A percentile compares a stretch with the other conserved stretches of the same genome.
Conservation (phyloP, 2,113 vertebrate genomes). For the Dasypus novemcinctus region DNA sequence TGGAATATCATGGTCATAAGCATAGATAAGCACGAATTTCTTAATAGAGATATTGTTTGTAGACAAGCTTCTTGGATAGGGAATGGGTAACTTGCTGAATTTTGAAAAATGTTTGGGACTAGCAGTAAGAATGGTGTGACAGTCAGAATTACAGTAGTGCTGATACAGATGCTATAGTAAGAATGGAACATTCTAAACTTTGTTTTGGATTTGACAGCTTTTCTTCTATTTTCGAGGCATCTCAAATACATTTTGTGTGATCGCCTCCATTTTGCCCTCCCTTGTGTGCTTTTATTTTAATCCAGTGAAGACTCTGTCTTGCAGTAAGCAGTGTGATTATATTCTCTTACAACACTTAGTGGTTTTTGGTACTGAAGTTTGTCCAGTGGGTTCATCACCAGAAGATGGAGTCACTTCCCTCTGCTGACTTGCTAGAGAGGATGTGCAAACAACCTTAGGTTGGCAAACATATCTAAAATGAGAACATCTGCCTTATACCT, state of each 20-base stretch:
- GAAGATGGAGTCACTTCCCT: not conserved
- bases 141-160: not conserved
- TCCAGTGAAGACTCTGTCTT: not conserved
- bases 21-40: not conserved
- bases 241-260: slow-evolving; percentile 27
- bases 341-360: slow-evolving; percentile 13
- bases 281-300: slow-evolving; percentile 49
- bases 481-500: not conserved
- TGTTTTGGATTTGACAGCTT: slow-evolving; percentile 16
- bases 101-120: slow-evolving; percentile 40
- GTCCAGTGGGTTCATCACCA: slow-evolving; percentile 34
- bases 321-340: slow-evolving; percentile 31
- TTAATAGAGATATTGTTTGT: not conserved
- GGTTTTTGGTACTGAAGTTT: slow-evolving; percentile 49
- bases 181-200: not conserved
- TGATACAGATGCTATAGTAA: not conserved
- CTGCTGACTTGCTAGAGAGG: not conserved
- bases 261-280: slow-evolving; percentile 3
- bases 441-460: not conserved
- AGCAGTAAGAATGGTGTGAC: not conserved
- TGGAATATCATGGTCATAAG: not conserved
- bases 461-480: not conserved
- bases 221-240: slow-evolving; percentile 36
- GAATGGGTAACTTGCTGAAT: not conserved
- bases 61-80: not conserved